These are phyloP conservation scores for Mamestra configurata DNA, from an alignment of 1,140 invertebrate genomes.

Conservation along the genomic window DNA sequence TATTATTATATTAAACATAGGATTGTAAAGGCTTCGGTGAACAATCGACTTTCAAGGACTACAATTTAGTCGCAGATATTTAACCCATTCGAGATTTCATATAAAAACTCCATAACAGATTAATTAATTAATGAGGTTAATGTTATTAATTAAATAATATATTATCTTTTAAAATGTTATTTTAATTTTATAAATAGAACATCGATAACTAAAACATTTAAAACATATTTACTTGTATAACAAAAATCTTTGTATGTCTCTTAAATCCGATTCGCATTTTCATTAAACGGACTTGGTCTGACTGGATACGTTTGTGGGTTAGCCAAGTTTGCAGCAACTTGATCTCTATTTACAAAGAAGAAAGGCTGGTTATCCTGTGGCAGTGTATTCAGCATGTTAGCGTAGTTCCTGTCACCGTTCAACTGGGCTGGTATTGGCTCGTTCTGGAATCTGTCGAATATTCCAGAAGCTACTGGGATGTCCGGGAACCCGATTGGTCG, in stretches of 20 bases:
- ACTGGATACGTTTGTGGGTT: slow-evolving; percentile 58
- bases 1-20: no score
- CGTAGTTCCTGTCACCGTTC: slow-evolving; percentile 72
- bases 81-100: no score
- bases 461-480: not conserved
- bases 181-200: slow-evolving; percentile 15
- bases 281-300: slow-evolving; percentile 56
- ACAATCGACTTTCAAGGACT: no score
- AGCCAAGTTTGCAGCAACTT: slow-evolving; percentile 51
- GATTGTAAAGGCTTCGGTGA: no score
- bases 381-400: slow-evolving; percentile 69
- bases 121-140: no score
- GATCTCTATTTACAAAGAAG: slow-evolving; percentile 75
- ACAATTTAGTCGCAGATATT: no score
- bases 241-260: not conserved
- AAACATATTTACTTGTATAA: not conserved
- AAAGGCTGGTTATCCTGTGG: slow-evolving; percentile 81
- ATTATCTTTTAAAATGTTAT: no score
- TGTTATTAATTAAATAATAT: no score
- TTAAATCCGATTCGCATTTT: slow-evolving; percentile 26
- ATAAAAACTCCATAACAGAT: no score
- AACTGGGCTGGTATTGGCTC: slow-evolving; percentile 56
- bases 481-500: slow-evolving; percentile 57
- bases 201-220: not conserved
- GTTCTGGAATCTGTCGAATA: slow-evolving; percentile 15